Base-by-base conservation (phyloP, 2,888 invertebrate species). In the Sclerodermus sp. region DNA sequence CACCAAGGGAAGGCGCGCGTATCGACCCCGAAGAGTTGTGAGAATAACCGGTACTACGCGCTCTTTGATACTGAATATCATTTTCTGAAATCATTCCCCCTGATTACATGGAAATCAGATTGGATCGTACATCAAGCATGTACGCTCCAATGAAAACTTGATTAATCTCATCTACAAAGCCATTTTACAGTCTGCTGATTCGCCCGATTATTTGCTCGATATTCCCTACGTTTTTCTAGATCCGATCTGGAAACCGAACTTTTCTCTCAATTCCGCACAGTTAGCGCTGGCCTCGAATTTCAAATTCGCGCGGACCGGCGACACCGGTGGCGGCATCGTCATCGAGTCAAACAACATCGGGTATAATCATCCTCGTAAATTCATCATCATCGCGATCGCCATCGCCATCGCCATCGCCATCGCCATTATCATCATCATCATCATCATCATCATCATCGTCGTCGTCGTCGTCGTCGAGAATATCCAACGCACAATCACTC, bases 361-460 rank as follows among this genome's bases (percentile, higher is more conserved):
- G 57, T 67, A 66, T 70, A 70, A 70, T 70, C 66, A 66, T 64
- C 66, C 60, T 64, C 68, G 64, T 70, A 67, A 70, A 70, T 70
- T 68, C 62, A 70, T 68, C 66, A 68, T 66, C 63, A 67, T 66
- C 67, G 62, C 60, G 59, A 64, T 60, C 58, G 54, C 62, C 55
- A 56, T 57, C 58, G 46, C 53, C 44, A 29, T 31, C 36, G 53
- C 42, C 53, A n/a, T 30, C 51, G 41, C 30, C n/a, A n/a, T n/a
- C 55, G 56, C 58, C 66, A 65, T 70, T 70, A 70, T 70, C 66
- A 66, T 64, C 66, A n/a, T 60, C 64, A 67, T 64, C 68, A 67
- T 70, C 68, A 70, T 68, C 61, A 70, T 68, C 66, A 68, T 65
- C 63, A 66, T 66, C 67, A 64, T 60, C 61, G 64, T 62, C 57